These are phyloP conservation scores for Phymastichus coffea DNA, from an alignment of 1,140 invertebrate genomes.

Conservation along the genomic window DNA sequence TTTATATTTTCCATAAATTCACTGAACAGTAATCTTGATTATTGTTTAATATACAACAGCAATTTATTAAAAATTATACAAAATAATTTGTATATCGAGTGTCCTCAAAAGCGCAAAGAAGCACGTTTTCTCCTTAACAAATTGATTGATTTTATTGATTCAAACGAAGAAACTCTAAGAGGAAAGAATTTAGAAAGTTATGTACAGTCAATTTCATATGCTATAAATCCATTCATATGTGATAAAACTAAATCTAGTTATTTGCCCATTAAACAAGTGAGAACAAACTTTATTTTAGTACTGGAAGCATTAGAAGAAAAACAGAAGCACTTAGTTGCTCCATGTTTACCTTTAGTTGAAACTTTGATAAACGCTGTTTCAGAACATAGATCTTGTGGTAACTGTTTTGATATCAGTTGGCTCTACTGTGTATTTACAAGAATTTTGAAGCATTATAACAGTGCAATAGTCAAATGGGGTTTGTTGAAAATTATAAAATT, in stretches of 20 bases:
- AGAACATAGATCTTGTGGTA: conserved; percentile 30
- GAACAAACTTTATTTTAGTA: conserved; percentile 53
- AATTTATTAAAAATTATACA: conserved; percentile 38
- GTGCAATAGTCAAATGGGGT: conserved; percentile 51
- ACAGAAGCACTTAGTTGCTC: conserved; percentile 62
- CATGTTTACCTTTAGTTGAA: conserved; percentile 52
- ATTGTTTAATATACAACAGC: conserved; percentile 23
- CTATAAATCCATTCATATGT: conserved; percentile 37
- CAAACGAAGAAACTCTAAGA: conserved; percentile 17
- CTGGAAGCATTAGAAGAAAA: conserved; percentile 64
- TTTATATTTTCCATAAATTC: conserved; percentile 27
- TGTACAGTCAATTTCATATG: not conserved
- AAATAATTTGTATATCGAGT: conserved; percentile 30
- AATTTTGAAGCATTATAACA: conserved; percentile 54
- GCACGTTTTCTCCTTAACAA: conserved; percentile 46
- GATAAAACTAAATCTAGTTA: not conserved
- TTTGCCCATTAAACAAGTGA: conserved; percentile 31
- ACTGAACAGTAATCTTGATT: conserved; percentile 11
- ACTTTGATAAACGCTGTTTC: conserved; percentile 36
- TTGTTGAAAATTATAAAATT: conserved; percentile 41
- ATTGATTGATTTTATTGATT: conserved; percentile 35
- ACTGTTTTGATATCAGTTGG: conserved; percentile 46
- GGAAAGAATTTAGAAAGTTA: conserved; percentile 8
- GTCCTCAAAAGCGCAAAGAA: conserved; percentile 43
- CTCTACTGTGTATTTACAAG: conserved; percentile 49